Base-by-base conservation (phyloP, 2,797 vertebrate species). In the Chrysocyon brachyurus region DNA sequence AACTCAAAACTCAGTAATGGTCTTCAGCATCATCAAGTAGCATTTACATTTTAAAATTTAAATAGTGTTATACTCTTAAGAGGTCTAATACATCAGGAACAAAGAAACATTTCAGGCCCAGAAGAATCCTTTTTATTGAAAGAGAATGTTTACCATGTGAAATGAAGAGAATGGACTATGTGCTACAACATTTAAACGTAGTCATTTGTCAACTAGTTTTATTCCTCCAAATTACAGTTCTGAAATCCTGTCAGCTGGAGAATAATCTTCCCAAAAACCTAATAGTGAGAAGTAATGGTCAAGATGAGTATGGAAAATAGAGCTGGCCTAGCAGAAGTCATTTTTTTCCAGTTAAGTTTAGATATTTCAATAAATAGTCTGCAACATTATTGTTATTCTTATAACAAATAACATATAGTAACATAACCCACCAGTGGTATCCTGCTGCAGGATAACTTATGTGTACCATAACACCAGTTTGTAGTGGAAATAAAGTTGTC, bases 401-500 rank as follows among this genome's bases (percentile, higher is more conserved):
- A 85, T 68, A 94, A 94, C 73, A 91, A 75, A 96, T 94, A 97
- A 75, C 31, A 70, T n/a, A 33, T 7, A 64, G 15, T 61, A 78
- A 68, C 33, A 91, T 66, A 86, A 96, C 79, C 73, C 19, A 3
- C 15, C 59, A 56, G 88, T 94, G 68, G 63, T 92, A 59, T 33
- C 4, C 12, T 33, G 16, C 52, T n/a, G 90, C 68, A 57, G 70
- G 79, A 87, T 64, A 96, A 97, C 61, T 94, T 94, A 95, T 10
- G 24, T 63, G 57, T 66, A 86, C 7, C 49, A 95, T 97, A 97
- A 84, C 5, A 10, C 15, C 72, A 52, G 59, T 95, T 61, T 96
- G 89, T 59, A 79, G 87, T 14, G 57, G 66, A 97, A 98, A 98
- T 90, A 93, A 97, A 96, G n/a, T 56, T 96, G 90, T 95, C 96